These are phyloP conservation scores for Eupsilia transversa DNA, from an alignment of 2,888 invertebrate species.

Conservation along the genomic window DNA sequence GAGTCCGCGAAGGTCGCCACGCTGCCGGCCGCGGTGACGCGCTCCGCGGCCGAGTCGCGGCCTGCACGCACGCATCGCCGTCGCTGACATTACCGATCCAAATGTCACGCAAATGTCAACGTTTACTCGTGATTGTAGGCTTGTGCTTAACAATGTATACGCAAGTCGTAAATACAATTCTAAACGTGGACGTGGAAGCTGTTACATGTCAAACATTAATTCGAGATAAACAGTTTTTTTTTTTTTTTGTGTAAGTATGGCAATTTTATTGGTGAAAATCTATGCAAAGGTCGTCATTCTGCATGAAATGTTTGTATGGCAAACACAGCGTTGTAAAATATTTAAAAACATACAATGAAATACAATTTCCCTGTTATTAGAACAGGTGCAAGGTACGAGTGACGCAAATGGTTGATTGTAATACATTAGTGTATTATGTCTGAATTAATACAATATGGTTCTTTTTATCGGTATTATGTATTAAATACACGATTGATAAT, in stretches of 20 bases:
- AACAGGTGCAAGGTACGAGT: conserved; percentile 73
- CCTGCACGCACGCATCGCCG: conserved; percentile 68
- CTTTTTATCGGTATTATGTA: conserved; percentile 55
- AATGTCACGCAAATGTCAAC: conserved; percentile 87
- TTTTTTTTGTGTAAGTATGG: not conserved
- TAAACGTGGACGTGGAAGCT: conserved; percentile 42
- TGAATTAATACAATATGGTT: conserved; percentile 71
- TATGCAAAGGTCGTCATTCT: not conserved
- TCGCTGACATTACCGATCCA: conserved; percentile 75
- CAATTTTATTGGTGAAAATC: conserved; percentile 4
- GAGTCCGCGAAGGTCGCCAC: conserved; percentile 79
- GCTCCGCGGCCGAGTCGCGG: conserved; percentile 24
- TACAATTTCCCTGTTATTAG: conserved; percentile 63
- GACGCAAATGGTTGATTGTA: conserved; percentile 72
- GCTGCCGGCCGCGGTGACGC: conserved; percentile 62
- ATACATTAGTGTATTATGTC: conserved; percentile 64
- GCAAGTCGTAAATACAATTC: conserved; percentile 32
- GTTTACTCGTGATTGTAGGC: conserved; percentile 65
- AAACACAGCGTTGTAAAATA: conserved; percentile 10
- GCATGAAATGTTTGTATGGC: not conserved
- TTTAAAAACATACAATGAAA: conserved; percentile 7
- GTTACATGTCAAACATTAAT: conserved; percentile 15
- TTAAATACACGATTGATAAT: conserved; percentile 47
- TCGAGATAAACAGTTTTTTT: too few relatives aligned
- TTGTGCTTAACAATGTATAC: conserved; percentile 26